Percentiles rank a stretch among this genome's conserved stretches.
phyloP scores from a whole-genome alignment of 1,140 invertebrate species.

The Drosophila trapezifrons region DNA sequence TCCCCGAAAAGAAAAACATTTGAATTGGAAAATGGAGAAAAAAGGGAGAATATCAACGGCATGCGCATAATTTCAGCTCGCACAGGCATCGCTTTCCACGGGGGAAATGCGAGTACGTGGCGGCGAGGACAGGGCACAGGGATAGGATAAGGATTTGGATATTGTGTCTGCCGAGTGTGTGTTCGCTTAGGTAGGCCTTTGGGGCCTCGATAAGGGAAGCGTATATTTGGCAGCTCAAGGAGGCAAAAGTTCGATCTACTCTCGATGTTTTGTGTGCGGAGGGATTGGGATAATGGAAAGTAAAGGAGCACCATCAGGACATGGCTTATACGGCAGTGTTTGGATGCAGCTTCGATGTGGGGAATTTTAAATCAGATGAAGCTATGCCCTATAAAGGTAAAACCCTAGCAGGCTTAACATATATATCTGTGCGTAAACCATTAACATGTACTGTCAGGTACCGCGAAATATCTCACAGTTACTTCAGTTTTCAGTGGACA shows the following conservation, averaged over 20 bases:
- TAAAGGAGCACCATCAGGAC: conserved; percentile 8
- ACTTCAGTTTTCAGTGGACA: background rate
- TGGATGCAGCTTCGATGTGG: background rate
- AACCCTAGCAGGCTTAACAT: too few species aligned
- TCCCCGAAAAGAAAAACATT: conserved; percentile 56
- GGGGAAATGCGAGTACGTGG: conserved; percentile 58
- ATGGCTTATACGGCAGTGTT: conserved; percentile 2
- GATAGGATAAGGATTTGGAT: conserved; percentile 34
- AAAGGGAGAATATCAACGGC: conserved; percentile 57
- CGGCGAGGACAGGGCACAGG: conserved; percentile 22
- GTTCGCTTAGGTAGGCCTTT: conserved; percentile 44
- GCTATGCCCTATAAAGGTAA: too few species aligned
- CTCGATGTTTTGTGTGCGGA: conserved; percentile 11
- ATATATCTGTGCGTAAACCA: background rate
- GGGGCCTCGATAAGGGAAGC: conserved; percentile 36
- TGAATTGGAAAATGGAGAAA: conserved; percentile 68
- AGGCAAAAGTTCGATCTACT: conserved; percentile 40
- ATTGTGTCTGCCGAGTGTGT: conserved; percentile 31
- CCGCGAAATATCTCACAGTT: background rate
- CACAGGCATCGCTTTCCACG: conserved; percentile 47
- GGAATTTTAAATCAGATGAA: conserved; percentile 7
- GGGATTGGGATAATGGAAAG: conserved; percentile 16
- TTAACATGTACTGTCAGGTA: background rate
- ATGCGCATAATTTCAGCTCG: conserved; percentile 60
- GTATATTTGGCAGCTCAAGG: conserved; percentile 34